These are phyloP conservation scores for Scartelaos histophorus DNA, from an alignment of 2,113 vertebrate species.

Conservation along the genomic window DNA sequence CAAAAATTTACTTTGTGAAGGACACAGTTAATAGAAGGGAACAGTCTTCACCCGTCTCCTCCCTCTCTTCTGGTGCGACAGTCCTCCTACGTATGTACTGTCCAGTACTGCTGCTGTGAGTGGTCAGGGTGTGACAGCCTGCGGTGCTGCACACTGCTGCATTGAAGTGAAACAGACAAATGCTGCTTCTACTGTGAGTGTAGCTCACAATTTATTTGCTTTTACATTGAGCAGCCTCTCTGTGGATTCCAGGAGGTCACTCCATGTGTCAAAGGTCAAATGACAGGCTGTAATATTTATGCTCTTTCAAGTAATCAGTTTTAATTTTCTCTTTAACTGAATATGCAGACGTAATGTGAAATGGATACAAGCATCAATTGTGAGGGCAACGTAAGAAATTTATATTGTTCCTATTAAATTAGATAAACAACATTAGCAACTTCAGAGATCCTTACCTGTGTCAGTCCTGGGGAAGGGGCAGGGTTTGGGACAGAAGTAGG, in stretches of 20 bases:
- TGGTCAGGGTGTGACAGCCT: too few relatives aligned
- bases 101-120: too few relatives aligned
- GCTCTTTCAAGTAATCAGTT: background rate
- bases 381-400: background rate
- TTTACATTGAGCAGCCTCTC: background rate
- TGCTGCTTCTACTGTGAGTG: background rate
- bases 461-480: conserved; percentile 94
- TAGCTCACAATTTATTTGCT: background rate
- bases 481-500: conserved; percentile 90
- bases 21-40: too few relatives aligned
- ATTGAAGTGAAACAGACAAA: background rate
- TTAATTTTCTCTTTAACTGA: too few relatives aligned
- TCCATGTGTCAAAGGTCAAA: background rate
- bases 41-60: background rate
- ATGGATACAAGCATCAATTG: background rate
- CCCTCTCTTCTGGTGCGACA: background rate
- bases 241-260: too few relatives aligned
- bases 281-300: background rate
- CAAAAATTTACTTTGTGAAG: background rate
- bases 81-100: background rate
- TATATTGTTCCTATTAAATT: background rate
- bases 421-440: background rate
- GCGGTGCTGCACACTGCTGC: too few relatives aligned
- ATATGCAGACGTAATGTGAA: background rate
- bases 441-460: conserved; percentile 82